Percentiles rank a stretch among this genome's conserved stretches.
Conservation (phyloP, 2,113 vertebrate genomes). For the Platycercus adscitus region DNA sequence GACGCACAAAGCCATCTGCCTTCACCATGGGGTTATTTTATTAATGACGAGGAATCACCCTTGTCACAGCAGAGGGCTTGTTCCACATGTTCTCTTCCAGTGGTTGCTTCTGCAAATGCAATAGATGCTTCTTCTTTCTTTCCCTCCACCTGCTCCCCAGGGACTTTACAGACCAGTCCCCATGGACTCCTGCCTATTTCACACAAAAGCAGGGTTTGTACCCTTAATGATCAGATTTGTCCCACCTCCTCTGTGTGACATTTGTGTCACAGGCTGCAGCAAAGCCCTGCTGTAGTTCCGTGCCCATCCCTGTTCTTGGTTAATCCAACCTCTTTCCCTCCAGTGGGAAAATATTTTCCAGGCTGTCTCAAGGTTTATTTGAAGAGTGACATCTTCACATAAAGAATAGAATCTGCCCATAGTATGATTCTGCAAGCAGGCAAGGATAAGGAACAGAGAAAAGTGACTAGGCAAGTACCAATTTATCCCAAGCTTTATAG, state of each 20-base stretch:
- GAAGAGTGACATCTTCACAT: background rate
- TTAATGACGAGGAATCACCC: background rate
- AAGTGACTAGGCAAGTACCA: background rate
- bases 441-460: background rate
- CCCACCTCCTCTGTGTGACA: background rate
- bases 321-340: background rate
- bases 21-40: background rate
- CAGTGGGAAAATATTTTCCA: background rate
- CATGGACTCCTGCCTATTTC: background rate
- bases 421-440: background rate
- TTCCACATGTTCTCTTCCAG: background rate
- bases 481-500: background rate
- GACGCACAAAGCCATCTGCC: background rate
- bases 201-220: background rate
- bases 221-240: background rate
- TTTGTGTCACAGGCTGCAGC: background rate
- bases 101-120: background rate
- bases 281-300: background rate
- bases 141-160: background rate
- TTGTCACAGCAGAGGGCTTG: background rate
- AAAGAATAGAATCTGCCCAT: background rate
- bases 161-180: background rate
- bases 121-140: background rate
- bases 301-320: background rate
- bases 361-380: background rate